Base-by-base conservation (phyloP, 1,140 invertebrate genomes). In the Neodiprion lecontei region DNA sequence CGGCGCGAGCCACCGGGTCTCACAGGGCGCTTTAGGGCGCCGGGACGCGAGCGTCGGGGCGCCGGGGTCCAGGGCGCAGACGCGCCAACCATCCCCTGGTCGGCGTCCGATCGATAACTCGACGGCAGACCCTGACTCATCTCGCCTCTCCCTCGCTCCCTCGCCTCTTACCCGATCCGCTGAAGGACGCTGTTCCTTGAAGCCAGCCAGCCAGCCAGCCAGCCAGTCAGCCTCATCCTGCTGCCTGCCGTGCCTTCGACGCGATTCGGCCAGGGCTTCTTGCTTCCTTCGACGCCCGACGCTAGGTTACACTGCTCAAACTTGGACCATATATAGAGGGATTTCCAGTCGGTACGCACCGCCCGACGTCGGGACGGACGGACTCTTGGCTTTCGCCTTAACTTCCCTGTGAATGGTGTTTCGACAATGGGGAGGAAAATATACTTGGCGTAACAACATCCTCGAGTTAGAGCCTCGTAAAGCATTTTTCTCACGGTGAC, bases 1-100 rank as follows among this genome's bases (percentile, higher is more conserved):
- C 53, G 8, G 53, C 53, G 53, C 53, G 53, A 61, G 53, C 53
- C 53, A 61, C 53, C 53, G n/a, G 53, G 53, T 61, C 53, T 61
- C 53, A 14, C 53, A 17, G 28, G 53, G 11, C 53, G 53, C 11
- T 61, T 17, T 61, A 61, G 53, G 53, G 53, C 53, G 53, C 53
- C 53, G 53, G 53, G 53, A 61, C n/a, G n/a, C 11, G 11, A 61
- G 53, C 53, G 53, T 61, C 53, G 53, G 11, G 53, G n/a, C 53
- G 53, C 53, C 53, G 28, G 11, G 53, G 53, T 61, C 0, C 11
- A 12, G 53, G 53, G 53, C 53, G 53, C 53, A 61, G 53, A 61
- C 53, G 53, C 53, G 53, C 11, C 1, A 12, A 61, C 53, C 53
- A 61, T 61, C 53, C 53, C 53, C 53, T 61, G 53, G 53, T 61